A percentile compares a stretch with the other conserved stretches of the same genome.
These are phyloP conservation scores for Hymenochirus boettgeri DNA, from an alignment of 2,113 vertebrate genomes.

Conservation along the genomic window DNA sequence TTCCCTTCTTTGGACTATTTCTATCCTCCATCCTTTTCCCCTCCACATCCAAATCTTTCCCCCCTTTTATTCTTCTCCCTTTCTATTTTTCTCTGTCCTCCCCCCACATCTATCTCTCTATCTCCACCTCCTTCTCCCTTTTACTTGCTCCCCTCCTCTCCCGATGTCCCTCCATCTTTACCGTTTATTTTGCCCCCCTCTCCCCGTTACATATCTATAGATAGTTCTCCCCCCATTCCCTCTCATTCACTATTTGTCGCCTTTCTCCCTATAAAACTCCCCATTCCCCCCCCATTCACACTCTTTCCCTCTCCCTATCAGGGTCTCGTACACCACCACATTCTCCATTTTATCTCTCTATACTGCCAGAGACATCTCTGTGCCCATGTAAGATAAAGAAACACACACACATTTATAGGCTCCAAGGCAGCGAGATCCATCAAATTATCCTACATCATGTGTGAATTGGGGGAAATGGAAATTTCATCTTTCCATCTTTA, in stretches of 20 bases:
- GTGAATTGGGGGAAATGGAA: no score
- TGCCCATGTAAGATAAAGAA: no score
- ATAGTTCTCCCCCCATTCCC: slow-evolving; percentile 4
- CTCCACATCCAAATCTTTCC: not conserved
- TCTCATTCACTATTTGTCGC: slow-evolving; percentile 21
- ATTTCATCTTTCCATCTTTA: no score
- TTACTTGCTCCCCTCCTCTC: slow-evolving; percentile 14
- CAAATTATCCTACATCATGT: no score
- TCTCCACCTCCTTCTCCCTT: not conserved
- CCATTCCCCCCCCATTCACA: not conserved
- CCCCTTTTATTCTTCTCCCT: no score
- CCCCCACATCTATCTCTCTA: not conserved
- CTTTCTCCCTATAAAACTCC: slow-evolving; percentile 8
- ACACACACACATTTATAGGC: no score
- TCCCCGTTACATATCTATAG: no score
- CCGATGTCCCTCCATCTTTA: slow-evolving; percentile 16
- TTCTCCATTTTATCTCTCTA: not conserved
- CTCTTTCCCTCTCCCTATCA: not conserved
- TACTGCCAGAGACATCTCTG: not conserved
- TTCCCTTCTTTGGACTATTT: not conserved
- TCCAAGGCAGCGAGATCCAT: no score
- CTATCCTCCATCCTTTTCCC: no score
- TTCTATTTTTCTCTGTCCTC: no score
- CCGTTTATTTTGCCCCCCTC: slow-evolving; percentile 12
- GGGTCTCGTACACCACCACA: not conserved